Percentiles rank a stretch among this genome's conserved stretches.
These are phyloP conservation scores for Ptychobarbus kaznakovi DNA, from an alignment of 2,797 vertebrate genomes.

Conservation along the genomic window DNA sequence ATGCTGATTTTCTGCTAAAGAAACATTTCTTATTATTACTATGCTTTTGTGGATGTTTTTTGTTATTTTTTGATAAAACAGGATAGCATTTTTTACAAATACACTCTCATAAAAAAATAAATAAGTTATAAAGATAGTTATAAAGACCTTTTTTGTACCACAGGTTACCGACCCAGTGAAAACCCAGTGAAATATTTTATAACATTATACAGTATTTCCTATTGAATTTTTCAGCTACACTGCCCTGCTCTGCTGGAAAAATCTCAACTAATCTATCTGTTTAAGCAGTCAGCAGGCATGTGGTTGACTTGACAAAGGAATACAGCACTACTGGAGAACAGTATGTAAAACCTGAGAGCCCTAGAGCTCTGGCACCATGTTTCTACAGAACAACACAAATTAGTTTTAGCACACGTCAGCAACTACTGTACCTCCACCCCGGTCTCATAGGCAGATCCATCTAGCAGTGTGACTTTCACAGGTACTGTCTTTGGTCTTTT, in stretches of 20 bases:
- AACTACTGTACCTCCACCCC: conserved; percentile 86
- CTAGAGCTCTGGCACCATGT: conserved; percentile 1
- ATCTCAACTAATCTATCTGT: not conserved
- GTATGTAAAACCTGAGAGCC: conserved; percentile 12
- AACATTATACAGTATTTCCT: not conserved
- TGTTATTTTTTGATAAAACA: not conserved
- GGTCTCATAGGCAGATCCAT: conserved; percentile 90
- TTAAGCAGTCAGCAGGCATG: not conserved
- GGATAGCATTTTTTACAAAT: not conserved
- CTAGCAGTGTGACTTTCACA: conserved; percentile 91
- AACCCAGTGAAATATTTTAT: not conserved
- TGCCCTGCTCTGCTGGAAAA: not conserved
- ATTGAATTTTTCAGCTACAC: not conserved
- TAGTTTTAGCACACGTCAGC: conserved; percentile 7
- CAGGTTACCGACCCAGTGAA: not conserved
- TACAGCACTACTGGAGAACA: not conserved
- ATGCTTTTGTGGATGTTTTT: not conserved
- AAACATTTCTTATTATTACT: not conserved
- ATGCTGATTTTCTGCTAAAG: not conserved
- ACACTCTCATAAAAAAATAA: not conserved
- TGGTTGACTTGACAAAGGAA: conserved; percentile 2
- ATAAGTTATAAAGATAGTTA: too few relatives aligned
- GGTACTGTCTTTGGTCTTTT: conserved; percentile 91
- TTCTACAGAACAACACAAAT: conserved; percentile 21
- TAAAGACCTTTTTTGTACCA: too few relatives aligned